Conservation (phyloP, 37 sponge, comb jelly and placozoan species). For the Ianthella basta region DNA sequence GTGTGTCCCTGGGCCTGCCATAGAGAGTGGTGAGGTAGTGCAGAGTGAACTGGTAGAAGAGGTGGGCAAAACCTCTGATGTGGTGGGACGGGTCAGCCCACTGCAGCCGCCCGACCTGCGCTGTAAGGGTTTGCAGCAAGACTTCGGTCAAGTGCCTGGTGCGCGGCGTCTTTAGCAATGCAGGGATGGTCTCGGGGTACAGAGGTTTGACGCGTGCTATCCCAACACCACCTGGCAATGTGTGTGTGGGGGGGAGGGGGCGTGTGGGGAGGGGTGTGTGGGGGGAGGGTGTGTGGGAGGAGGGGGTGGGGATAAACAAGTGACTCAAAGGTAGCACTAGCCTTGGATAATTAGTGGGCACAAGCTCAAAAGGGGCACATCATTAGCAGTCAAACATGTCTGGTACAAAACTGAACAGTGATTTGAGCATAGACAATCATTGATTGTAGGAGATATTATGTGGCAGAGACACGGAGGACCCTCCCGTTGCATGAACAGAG, state of each 20-base stretch:
- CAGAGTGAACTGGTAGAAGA: slow-evolving; percentile 87
- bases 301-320: not conserved
- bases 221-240: slow-evolving; percentile 2
- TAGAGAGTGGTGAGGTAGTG: slow-evolving; percentile 82
- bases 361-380: too few relatives aligned
- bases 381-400: too few relatives aligned
- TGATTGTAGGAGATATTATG: too few relatives aligned
- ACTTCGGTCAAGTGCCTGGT: slow-evolving; percentile 9
- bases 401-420: too few relatives aligned
- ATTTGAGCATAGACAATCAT: too few relatives aligned
- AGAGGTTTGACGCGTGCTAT: slow-evolving; percentile 1
- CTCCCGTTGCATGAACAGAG: too few relatives aligned
- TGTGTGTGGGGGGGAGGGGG: too few relatives aligned
- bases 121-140: not conserved
- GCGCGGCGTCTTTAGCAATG: slow-evolving; percentile 1
- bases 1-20: not conserved
- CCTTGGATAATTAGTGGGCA: too few relatives aligned
- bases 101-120: slow-evolving; percentile 66
- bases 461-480: too few relatives aligned
- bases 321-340: too few relatives aligned
- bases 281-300: too few relatives aligned
- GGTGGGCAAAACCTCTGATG: slow-evolving; percentile 74
- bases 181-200: slow-evolving; percentile 10
- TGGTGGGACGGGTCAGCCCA: slow-evolving; percentile 69
- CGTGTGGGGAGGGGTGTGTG: not conserved